Percentiles rank a stretch among this genome's conserved stretches.
phyloP scores from a whole-genome alignment of 1,140 invertebrate genomes.

The Nasonia longicornis region DNA sequence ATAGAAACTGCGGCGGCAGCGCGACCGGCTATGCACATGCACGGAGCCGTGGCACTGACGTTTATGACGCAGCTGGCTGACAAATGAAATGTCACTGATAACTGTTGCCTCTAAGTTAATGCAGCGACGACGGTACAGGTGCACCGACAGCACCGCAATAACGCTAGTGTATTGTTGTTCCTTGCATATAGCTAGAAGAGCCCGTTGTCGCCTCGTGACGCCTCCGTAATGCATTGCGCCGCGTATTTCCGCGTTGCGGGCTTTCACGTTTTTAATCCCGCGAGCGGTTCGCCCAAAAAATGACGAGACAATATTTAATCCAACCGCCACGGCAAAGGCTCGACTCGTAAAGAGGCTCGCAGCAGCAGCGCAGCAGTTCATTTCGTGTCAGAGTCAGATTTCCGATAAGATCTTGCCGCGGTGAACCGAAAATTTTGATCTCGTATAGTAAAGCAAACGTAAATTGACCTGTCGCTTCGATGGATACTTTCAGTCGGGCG shows the following conservation, averaged over 20 bases:
- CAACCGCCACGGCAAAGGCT: not conserved
- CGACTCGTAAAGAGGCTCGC: slow-evolving; percentile 23
- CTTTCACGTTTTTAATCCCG: not conserved
- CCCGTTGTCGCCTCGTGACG: not conserved
- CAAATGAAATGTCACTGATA: slow-evolving; percentile 65
- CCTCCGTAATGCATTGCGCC: not conserved
- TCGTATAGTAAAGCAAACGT: slow-evolving; percentile 44
- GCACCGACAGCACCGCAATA: slow-evolving; percentile 11
- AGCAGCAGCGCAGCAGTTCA: slow-evolving; percentile 19
- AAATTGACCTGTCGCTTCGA: slow-evolving; percentile 57
- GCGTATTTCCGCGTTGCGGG: not conserved
- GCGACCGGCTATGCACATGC: not conserved
- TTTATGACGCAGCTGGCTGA: slow-evolving; percentile 62
- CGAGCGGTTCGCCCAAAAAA: not conserved
- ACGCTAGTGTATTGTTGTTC: slow-evolving; percentile 4
- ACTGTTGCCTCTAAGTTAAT: slow-evolving; percentile 60
- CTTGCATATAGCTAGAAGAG: not conserved
- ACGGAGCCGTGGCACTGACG: slow-evolving; percentile 49
- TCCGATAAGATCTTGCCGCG: slow-evolving; percentile 45
- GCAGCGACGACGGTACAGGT: slow-evolving; percentile 34
- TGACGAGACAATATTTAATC: not conserved
- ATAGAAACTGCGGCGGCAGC: slow-evolving; percentile 10
- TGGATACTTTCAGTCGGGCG: slow-evolving; percentile 40
- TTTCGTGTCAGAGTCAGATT: slow-evolving; percentile 45
- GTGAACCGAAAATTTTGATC: slow-evolving; percentile 53